Conservation (phyloP, 2,113 vertebrate genomes). For the Periophthalmodon schlosseri region DNA sequence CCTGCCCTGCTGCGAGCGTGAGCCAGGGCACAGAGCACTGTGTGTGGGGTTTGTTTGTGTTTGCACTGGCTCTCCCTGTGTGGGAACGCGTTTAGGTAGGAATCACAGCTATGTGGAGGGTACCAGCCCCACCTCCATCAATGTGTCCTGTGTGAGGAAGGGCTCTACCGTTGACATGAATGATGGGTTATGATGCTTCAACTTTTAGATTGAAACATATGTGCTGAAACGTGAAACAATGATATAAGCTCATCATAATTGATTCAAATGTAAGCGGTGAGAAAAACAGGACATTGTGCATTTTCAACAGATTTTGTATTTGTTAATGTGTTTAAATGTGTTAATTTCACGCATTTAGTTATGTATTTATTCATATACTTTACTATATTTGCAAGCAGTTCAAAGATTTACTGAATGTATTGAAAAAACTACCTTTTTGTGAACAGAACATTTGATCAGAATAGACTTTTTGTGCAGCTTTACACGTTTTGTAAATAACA, state of each 20-base stretch:
- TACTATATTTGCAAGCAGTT: too few species aligned
- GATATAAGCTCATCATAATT: too few species aligned
- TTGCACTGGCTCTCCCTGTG: not conserved
- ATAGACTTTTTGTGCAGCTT: not conserved
- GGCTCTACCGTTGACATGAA: not conserved
- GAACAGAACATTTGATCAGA: too few species aligned
- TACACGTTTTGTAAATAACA: not conserved
- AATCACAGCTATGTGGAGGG: constrained; percentile 1
- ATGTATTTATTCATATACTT: not conserved
- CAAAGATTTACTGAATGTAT: too few species aligned
- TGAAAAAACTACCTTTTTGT: too few species aligned
- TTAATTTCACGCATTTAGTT: not conserved
- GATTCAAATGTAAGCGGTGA: too few species aligned
- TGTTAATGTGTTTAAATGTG: too few species aligned
- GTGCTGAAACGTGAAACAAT: too few species aligned
- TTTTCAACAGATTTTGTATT: too few species aligned
- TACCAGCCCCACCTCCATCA: not conserved
- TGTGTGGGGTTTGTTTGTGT: constrained; percentile 2
- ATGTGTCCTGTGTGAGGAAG: not conserved
- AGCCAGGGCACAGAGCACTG: not conserved
- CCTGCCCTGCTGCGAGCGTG: constrained; percentile 21
- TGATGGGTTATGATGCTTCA: not conserved
- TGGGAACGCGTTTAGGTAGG: not conserved
- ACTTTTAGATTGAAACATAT: not conserved
- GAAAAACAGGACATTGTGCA: too few species aligned